Base-by-base conservation (phyloP, 2,113 vertebrate genomes). In the Thymallus thymallus region DNA sequence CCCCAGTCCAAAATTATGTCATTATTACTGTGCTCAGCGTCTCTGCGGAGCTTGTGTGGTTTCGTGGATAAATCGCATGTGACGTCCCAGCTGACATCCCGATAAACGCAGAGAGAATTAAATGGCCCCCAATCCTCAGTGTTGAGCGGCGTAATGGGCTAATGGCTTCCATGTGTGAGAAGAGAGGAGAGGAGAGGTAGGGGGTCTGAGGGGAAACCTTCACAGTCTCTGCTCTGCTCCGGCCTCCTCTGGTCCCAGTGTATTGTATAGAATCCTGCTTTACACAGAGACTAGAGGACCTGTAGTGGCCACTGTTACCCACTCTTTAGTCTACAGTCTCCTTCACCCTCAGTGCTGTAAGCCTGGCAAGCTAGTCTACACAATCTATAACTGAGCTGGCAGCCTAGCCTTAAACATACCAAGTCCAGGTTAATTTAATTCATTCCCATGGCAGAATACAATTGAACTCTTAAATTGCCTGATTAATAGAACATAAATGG, bases 31-130 rank as follows among this genome's bases (percentile, higher is more conserved):
- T 66, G 76, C 79, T 80, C 75, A 62, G 74, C 48, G 29, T 84
- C 82, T 85, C 75, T 61, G 76, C 24, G 79, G 85, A 89, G 69
- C 76, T 77, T 68, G 80, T 88, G 85, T 71, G 86, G 86, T 87
- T 88, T 85, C 65, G 69, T 72, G 82, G 82, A 86, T 88, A 86
- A 86, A 88, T 89, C 79, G 83, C 84, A 84, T 68, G 76, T 86
- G 87, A 88, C 87, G 78, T 89, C 87, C 84, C 83, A 83, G 83
- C 80, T 87, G 88, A 87, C 80, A 85, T 86, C 76, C 85, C 84
- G 88, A 91, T 89, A 88, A 89, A 88, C 78, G 81, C 71, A 58
- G 71, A 80, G 84, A 72, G 87, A 85, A 83, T 86, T 84, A 90
- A 88, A 86, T 69, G 77, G 73, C 77, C 67, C 77, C 74, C 85